Base-by-base conservation (phyloP, 2,888 invertebrate genomes). In the Argyra leucocephala region DNA sequence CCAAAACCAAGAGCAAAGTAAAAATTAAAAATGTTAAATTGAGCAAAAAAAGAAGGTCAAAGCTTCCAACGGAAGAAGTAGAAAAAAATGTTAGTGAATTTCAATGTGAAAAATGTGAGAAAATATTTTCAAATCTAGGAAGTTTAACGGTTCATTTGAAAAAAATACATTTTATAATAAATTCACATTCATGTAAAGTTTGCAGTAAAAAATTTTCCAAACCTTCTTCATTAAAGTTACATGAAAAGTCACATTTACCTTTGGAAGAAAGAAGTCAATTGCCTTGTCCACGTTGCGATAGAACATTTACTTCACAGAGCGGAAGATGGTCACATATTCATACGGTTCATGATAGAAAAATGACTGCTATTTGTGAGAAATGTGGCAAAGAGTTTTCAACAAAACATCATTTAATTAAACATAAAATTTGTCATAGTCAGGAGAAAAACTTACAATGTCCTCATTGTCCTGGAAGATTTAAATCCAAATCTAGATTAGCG, bases 241-340 rank as follows among this genome's bases (percentile, higher is more conserved):
- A 76, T 60, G 65, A 65, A 23, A 64, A 37, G 4, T 65, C 63
- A 7, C 69, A 74, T 69, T 67, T 75, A 62, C 76, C 78, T 0
- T 62, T 74, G 62, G 69, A 72, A 3, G 71, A 71, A 57, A 71
- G 72, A 22, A 63, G 69, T 22, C 69, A 71, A 5, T 71, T 71
- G 64, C 69, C 63, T 10, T 79, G 78, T 66, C 67, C 70, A 15
- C 74, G 71, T 36, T 78, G 78, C 66, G 75, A 76, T 36, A 77
- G 75, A 66, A 74, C 73, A 61, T 78, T 76, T 24, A 72, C 73
- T n/a, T 75, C 61, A 15, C n/a, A 61, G 18, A 61, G 61, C 31
- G 61, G 61, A 2, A 26, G 24, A 61, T 61, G 61, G 61, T 61
- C 61, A 61, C 61, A 61, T 31, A 61, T 61, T 18, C 61, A 61